Conservation (phyloP, 1,140 invertebrate genomes). For the Saccostrea cuccullata region DNA sequence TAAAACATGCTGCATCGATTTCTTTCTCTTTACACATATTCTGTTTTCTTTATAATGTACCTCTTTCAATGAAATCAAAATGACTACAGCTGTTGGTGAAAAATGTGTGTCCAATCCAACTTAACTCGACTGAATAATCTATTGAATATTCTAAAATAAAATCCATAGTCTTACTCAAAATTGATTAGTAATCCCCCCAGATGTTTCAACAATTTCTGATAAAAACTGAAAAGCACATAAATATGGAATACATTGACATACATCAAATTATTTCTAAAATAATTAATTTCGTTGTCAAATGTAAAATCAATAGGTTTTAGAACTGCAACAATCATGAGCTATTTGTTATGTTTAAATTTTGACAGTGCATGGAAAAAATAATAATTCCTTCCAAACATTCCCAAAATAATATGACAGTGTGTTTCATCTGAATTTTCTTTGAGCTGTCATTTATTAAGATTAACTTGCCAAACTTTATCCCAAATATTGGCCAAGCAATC, state of each 20-base stretch:
- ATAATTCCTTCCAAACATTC: neutral
- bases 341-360: neutral
- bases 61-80: neutral
- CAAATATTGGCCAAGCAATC: constrained; percentile 24
- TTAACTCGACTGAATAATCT: neutral
- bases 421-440: constrained; percentile 5
- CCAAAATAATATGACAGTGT: neutral
- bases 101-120: neutral
- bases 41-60: neutral
- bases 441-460: neutral
- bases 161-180: neutral
- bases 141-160: neutral
- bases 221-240: neutral
- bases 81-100: constrained; percentile 4
- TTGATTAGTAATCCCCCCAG: neutral
- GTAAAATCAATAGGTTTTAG: neutral
- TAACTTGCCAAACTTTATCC: constrained; percentile 11
- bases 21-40: neutral
- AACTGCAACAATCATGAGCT: neutral
- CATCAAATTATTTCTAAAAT: neutral
- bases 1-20: neutral
- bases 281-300: neutral
- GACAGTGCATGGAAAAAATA: neutral
- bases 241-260: neutral
- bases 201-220: neutral